Conservation (phyloP, 2,888 invertebrate genomes). For the Gryllus longicercus region DNA sequence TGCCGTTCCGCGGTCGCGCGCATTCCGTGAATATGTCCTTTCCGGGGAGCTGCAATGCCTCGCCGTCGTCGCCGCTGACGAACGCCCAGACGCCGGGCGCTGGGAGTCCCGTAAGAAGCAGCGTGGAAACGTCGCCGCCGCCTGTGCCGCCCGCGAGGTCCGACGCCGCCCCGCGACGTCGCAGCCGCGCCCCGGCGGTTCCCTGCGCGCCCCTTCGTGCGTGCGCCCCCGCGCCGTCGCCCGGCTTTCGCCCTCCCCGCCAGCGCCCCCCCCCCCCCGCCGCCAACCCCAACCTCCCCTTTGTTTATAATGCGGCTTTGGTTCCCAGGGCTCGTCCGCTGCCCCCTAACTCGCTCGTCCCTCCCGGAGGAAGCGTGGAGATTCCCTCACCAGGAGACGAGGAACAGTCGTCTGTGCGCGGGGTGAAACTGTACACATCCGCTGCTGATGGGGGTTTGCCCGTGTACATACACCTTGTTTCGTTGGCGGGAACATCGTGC, state of each 20-base stretch:
- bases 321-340: too few species aligned
- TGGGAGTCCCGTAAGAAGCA: too few species aligned
- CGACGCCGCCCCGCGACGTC: conserved; percentile 34
- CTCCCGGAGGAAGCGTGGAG: too few species aligned
- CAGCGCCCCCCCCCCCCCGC: conserved; percentile 31
- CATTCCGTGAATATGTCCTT: conserved; percentile 27
- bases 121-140: conserved; percentile 21
- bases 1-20: conserved; percentile 25
- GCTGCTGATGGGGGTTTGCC: neutral
- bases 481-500: neutral
- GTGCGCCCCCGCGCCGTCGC: too few species aligned
- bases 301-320: conserved; percentile 34
- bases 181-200: conserved; percentile 32
- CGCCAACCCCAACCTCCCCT: conserved; percentile 28
- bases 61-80: neutral
- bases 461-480: neutral
- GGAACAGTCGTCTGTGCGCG: too few species aligned
- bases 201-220: conserved; percentile 20
- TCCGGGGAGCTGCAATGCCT: conserved; percentile 41
- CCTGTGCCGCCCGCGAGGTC: conserved; percentile 31
- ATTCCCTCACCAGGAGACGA: too few species aligned
- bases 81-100: too few species aligned
- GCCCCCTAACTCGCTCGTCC: too few species aligned
- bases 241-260: too few species aligned
- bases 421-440: too few species aligned